A percentile compares a stretch with the other conserved stretches of the same genome.
These are phyloP conservation scores for Ips typographus DNA, from an alignment of 1,140 invertebrate species.

Conservation along the genomic window DNA sequence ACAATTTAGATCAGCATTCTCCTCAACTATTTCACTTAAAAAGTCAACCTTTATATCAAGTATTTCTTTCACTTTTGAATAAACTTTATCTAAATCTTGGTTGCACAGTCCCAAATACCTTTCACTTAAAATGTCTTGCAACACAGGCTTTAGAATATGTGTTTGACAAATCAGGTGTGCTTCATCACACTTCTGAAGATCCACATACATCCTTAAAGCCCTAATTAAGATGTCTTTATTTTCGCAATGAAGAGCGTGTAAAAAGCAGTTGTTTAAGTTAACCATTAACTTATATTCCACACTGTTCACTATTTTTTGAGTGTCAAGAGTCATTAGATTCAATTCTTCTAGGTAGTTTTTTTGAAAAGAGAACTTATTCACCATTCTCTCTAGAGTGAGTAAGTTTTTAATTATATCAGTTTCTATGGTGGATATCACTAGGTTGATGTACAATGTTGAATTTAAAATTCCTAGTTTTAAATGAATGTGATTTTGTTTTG, in stretches of 20 bases:
- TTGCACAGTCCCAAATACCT: slow-evolving; percentile 63
- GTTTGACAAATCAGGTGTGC: slow-evolving; percentile 72
- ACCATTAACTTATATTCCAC: slow-evolving; percentile 59
- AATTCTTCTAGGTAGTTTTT: slow-evolving; percentile 63
- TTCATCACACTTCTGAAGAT: slow-evolving; percentile 65
- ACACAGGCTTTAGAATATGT: slow-evolving; percentile 69
- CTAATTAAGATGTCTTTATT: slow-evolving; percentile 59
- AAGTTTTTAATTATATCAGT: slow-evolving; percentile 37
- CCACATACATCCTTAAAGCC: slow-evolving; percentile 67
- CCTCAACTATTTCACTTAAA: slow-evolving; percentile 61
- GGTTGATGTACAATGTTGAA: slow-evolving; percentile 41
- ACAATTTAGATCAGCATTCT: slow-evolving; percentile 57
- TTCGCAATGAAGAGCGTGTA: slow-evolving; percentile 60
- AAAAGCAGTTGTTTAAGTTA: slow-evolving; percentile 62
- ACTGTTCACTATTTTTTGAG: slow-evolving; percentile 51
- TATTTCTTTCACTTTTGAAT: slow-evolving; percentile 71
- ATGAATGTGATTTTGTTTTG: slow-evolving; percentile 39
- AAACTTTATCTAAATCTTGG: slow-evolving; percentile 74
- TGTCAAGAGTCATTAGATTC: slow-evolving; percentile 55
- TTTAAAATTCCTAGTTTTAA: slow-evolving; percentile 42
- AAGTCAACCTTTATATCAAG: slow-evolving; percentile 66
- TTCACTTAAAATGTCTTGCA: slow-evolving; percentile 76
- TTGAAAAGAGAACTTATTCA: slow-evolving; percentile 65
- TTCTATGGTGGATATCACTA: slow-evolving; percentile 37
- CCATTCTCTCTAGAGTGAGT: slow-evolving; percentile 55